Percentiles rank a stretch among this genome's conserved stretches.
Evolutionary conservation across 2,113 vertebrate genomes (phyloP).

Genomic region (Kryptolebias marmoratus): DNA sequence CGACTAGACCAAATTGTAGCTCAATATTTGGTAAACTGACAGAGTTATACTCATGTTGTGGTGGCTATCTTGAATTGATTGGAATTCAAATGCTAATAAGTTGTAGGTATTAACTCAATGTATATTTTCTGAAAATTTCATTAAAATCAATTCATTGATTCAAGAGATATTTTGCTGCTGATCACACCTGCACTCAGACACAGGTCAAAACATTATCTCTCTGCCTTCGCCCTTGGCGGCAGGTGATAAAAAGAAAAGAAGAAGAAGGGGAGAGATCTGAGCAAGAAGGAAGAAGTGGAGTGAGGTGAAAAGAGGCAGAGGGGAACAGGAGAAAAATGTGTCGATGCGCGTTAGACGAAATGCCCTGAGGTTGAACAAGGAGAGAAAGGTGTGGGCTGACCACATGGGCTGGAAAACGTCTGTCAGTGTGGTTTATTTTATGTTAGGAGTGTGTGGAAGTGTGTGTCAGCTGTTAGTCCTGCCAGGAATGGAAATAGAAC

Average conservation of each 20-base stretch:
- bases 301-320: constrained; percentile 4
- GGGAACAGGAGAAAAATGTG: constrained; percentile 25
- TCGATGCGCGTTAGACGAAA: constrained; percentile 29
- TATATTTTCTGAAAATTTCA: too few relatives aligned
- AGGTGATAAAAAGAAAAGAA: constrained; percentile 3
- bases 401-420: constrained; percentile 31
- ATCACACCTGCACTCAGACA: too few relatives aligned
- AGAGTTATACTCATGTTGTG: too few relatives aligned
- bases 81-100: background rate
- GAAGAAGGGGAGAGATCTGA: constrained; percentile 5
- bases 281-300: constrained; percentile 1
- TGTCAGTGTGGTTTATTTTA: constrained; percentile 17
- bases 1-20: too few relatives aligned
- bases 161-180: too few relatives aligned
- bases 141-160: too few relatives aligned
- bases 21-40: too few relatives aligned
- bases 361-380: constrained; percentile 32
- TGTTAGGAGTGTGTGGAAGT: background rate
- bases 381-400: constrained; percentile 16
- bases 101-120: background rate
- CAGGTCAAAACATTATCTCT: too few relatives aligned
- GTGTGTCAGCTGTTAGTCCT: constrained; percentile 25
- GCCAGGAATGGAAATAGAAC: background rate
- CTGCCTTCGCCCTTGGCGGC: too few relatives aligned
- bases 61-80: too few relatives aligned